Conservation (phyloP, 2,888 invertebrate species). For the Graphium colonna region DNA sequence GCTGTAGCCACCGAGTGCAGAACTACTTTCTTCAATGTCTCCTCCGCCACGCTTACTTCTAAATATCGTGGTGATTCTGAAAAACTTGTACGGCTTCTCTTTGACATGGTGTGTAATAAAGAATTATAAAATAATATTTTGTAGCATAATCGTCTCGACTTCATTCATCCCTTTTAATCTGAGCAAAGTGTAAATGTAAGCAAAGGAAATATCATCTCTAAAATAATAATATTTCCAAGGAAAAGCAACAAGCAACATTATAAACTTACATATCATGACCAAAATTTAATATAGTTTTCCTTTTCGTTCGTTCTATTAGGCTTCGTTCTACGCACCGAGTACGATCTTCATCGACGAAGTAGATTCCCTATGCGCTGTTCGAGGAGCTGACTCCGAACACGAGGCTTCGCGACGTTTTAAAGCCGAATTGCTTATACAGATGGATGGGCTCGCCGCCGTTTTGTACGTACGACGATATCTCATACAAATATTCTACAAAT, state of each 20-base stretch:
- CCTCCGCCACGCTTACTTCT: constrained; percentile 91
- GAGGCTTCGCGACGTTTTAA: constrained; percentile 92
- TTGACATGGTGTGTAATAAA: constrained; percentile 91
- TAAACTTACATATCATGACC: too few species aligned
- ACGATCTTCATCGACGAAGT: constrained; percentile 96
- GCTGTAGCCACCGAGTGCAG: constrained; percentile 95
- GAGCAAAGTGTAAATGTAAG: too few species aligned
- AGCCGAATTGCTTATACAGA: constrained; percentile 93
- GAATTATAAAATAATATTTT: too few species aligned
- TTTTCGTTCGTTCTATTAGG: constrained; percentile 74
- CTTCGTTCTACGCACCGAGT: constrained; percentile 92
- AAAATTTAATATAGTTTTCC: too few species aligned
- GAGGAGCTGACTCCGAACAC: constrained; percentile 92
- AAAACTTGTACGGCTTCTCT: constrained; percentile 90
- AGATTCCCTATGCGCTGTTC: constrained; percentile 90
- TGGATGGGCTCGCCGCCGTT: constrained; percentile 89
- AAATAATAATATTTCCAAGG: too few species aligned
- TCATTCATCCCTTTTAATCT: too few species aligned
- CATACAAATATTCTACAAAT: too few species aligned
- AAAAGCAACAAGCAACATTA: too few species aligned
- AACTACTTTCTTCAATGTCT: constrained; percentile 93
- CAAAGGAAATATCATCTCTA: too few species aligned
- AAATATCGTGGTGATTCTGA: constrained; percentile 96
- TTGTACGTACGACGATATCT: constrained; percentile 71
- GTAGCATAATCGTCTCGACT: too few species aligned